phyloP scores from a whole-genome alignment of 2,797 vertebrate genomes.

The Potorous gilbertii region DNA sequence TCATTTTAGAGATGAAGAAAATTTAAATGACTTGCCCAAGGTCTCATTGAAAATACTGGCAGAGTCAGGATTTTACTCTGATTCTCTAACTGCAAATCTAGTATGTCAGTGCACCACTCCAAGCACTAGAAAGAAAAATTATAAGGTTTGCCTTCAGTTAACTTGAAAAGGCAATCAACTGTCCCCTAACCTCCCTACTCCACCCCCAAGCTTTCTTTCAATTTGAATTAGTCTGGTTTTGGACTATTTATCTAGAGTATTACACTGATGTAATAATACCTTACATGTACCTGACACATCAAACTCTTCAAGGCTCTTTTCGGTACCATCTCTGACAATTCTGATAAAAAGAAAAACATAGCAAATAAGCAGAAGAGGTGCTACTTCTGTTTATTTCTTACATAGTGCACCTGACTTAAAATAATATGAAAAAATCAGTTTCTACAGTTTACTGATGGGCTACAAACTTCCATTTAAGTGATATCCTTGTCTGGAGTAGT shows the following conservation, averaged over 20 bases:
- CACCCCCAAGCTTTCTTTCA: slow-evolving; percentile 2
- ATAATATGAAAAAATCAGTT: not conserved
- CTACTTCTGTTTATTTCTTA: slow-evolving; percentile 10
- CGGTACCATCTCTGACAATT: not conserved
- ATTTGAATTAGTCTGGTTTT: not conserved
- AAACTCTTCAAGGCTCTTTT: slow-evolving; percentile 16
- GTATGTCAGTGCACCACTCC: not conserved
- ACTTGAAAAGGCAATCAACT: not conserved
- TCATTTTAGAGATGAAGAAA: not conserved
- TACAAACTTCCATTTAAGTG: slow-evolving; percentile 3
- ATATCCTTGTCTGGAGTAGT: slow-evolving; percentile 5
- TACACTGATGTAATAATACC: slow-evolving; percentile 23
- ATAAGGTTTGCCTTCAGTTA: not conserved
- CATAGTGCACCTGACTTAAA: not conserved
- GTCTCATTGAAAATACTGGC: not conserved
- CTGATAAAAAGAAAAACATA: not conserved
- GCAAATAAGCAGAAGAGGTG: not conserved
- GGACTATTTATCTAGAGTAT: slow-evolving; percentile 5
- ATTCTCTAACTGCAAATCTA: not conserved
- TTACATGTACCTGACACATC: slow-evolving; percentile 1
- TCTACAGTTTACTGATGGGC: not conserved
- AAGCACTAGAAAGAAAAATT: not conserved
- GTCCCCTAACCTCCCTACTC: not conserved
- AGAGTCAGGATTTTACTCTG: not conserved
- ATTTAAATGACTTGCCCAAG: not conserved